Evolutionary conservation across 2,888 invertebrate species (phyloP).

Genomic region (Belgica antarctica): DNA sequence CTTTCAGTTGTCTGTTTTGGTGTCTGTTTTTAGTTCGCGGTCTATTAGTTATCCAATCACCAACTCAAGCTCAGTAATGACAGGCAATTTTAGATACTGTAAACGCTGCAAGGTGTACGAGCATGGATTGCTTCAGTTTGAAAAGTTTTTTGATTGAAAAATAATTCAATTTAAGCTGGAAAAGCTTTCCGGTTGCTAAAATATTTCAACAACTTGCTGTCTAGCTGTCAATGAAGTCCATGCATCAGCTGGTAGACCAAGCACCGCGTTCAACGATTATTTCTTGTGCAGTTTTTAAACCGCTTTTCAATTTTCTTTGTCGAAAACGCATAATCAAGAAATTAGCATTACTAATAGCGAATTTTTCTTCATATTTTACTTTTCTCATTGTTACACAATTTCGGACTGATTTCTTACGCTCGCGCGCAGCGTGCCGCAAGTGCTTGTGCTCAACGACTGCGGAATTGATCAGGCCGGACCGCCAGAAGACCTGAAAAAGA

Average conservation of each 20-base stretch:
- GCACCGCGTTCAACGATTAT: background rate
- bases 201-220: too few relatives aligned
- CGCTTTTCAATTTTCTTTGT: background rate
- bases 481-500: constrained; percentile 72
- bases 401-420: too few relatives aligned
- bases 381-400: background rate
- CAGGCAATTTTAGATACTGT: background rate
- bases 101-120: too few relatives aligned
- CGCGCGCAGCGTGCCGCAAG: constrained; percentile 60
- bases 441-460: constrained; percentile 86
- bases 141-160: too few relatives aligned
- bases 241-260: background rate
- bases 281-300: too few relatives aligned
- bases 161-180: background rate
- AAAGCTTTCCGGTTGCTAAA: background rate
- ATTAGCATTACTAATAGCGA: constrained; percentile 17
- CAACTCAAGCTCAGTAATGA: background rate
- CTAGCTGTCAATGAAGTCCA: background rate
- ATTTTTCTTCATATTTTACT: background rate
- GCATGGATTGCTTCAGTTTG: too few relatives aligned
- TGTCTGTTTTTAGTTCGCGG: background rate
- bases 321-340: constrained; percentile 25
- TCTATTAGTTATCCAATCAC: constrained; percentile 4
- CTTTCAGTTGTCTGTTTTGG: background rate
- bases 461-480: constrained; percentile 88